Evolutionary conservation across 92 coral and sea anemone genomes (phyloP).

Genomic region (Montipora capitata): DNA sequence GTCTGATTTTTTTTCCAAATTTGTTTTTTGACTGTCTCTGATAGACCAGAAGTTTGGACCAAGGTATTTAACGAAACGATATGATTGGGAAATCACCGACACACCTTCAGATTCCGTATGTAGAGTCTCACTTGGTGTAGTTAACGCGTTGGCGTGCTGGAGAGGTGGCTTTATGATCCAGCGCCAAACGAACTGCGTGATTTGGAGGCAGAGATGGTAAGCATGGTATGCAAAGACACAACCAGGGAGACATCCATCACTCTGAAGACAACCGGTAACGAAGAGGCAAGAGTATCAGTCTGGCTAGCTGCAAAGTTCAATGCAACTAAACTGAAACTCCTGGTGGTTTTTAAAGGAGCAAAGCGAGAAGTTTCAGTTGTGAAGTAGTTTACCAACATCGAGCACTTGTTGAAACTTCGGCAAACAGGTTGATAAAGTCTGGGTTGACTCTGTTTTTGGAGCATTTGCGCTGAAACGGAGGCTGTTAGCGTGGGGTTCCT

Average conservation of each 20-base stretch:
- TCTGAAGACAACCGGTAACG: conserved; percentile 71
- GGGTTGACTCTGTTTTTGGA: conserved; percentile 67
- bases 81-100: too few relatives aligned
- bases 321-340: conserved; percentile 76
- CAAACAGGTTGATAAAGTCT: conserved; percentile 55
- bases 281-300: conserved; percentile 73
- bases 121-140: too few relatives aligned
- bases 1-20: too few relatives aligned
- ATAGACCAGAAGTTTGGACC: too few relatives aligned
- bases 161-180: too few relatives aligned
- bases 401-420: conserved; percentile 77
- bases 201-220: too few relatives aligned
- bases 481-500: conserved; percentile 60
- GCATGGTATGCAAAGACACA: conserved; percentile 1
- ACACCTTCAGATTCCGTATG: too few relatives aligned
- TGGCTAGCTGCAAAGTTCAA: conserved; percentile 34
- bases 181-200: too few relatives aligned
- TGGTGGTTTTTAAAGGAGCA: conserved; percentile 79
- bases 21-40: too few relatives aligned
- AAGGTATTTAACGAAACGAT: too few relatives aligned
- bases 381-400: conserved; percentile 65
- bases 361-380: conserved; percentile 70
- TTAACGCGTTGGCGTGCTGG: too few relatives aligned
- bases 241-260: conserved; percentile 47
- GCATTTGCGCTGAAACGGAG: conserved; percentile 39